Conservation (phyloP, 2,797 vertebrate genomes). For the Onychomys arenicola region DNA sequence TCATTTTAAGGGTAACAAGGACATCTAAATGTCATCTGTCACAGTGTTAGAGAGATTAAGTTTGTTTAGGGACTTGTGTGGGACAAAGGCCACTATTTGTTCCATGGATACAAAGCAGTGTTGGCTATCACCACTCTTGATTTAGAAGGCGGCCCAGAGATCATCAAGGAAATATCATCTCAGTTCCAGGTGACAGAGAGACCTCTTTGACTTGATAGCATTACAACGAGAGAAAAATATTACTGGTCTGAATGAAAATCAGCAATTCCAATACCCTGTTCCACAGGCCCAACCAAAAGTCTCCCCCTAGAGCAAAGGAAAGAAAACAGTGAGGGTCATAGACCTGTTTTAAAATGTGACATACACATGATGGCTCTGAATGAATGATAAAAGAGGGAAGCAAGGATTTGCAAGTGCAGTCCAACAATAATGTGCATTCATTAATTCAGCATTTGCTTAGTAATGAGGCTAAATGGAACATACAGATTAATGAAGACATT, state of each 20-base stretch:
- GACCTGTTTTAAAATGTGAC: constrained; percentile 87
- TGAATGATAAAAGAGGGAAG: constrained; percentile 86
- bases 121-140: constrained; percentile 89
- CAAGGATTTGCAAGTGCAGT: constrained; percentile 86
- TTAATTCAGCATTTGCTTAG: constrained; percentile 90
- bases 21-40: constrained; percentile 96
- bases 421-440: constrained; percentile 88
- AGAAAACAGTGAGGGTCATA: constrained; percentile 85
- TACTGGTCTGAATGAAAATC: constrained; percentile 77
- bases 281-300: constrained; percentile 16
- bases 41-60: constrained; percentile 94
- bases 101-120: constrained; percentile 90
- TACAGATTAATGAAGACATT: constrained; percentile 94
- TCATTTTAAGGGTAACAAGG: constrained; percentile 94
- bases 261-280: constrained; percentile 36
- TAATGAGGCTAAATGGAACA: constrained; percentile 92
- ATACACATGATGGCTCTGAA: constrained; percentile 92
- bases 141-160: constrained; percentile 87
- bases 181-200: constrained; percentile 90
- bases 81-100: constrained; percentile 92
- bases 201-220: constrained; percentile 85
- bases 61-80: constrained; percentile 94
- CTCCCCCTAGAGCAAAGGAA: constrained; percentile 78
- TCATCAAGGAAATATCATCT: constrained; percentile 90
- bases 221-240: constrained; percentile 86